Conservation (phyloP, 2,797 vertebrate genomes). For the Scarus forsteni region DNA sequence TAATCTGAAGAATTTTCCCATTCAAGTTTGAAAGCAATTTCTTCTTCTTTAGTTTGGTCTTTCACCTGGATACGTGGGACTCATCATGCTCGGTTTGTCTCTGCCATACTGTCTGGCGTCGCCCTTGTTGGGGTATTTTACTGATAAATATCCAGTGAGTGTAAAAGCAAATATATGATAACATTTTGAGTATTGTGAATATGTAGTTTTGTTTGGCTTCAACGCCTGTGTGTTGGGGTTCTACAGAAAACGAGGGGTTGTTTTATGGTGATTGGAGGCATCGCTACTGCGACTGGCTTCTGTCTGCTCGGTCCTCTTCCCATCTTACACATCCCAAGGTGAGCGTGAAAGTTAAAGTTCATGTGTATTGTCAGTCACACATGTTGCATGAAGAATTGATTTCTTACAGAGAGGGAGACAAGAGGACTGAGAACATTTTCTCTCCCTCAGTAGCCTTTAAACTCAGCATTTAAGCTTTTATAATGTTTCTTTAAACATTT, state of each 20-base stretch:
- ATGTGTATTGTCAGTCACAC: not conserved
- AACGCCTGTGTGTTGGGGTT: slow-evolving; percentile 37
- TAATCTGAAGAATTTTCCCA: fast-evolving
- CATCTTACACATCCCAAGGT: slow-evolving; percentile 90
- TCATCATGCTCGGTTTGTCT: slow-evolving; percentile 92
- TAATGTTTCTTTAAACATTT: too few relatives aligned
- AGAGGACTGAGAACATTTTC: not conserved
- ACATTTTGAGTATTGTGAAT: not conserved
- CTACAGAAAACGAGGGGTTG: slow-evolving; percentile 86
- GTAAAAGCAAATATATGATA: not conserved
- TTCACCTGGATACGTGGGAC: slow-evolving; percentile 89
- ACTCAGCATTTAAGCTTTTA: not conserved
- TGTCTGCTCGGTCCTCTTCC: slow-evolving; percentile 91
- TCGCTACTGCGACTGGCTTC: slow-evolving; percentile 85
- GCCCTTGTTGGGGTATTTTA: slow-evolving; percentile 89
- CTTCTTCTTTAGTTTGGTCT: slow-evolving; percentile 82
- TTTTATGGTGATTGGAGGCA: slow-evolving; percentile 87
- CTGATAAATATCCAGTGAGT: slow-evolving; percentile 93
- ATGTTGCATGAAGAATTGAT: fast-evolving
- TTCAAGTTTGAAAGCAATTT: not conserved
- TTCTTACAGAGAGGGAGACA: not conserved
- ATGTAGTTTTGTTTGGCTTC: not conserved
- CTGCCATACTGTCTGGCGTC: slow-evolving; percentile 90
- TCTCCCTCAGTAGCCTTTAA: not conserved
- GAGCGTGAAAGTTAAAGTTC: slow-evolving; percentile 9